A percentile compares a stretch with the other conserved stretches of the same genome.
phyloP scores from a whole-genome alignment of 2,888 invertebrate genomes.

The Torymus aiolomorphi region DNA sequence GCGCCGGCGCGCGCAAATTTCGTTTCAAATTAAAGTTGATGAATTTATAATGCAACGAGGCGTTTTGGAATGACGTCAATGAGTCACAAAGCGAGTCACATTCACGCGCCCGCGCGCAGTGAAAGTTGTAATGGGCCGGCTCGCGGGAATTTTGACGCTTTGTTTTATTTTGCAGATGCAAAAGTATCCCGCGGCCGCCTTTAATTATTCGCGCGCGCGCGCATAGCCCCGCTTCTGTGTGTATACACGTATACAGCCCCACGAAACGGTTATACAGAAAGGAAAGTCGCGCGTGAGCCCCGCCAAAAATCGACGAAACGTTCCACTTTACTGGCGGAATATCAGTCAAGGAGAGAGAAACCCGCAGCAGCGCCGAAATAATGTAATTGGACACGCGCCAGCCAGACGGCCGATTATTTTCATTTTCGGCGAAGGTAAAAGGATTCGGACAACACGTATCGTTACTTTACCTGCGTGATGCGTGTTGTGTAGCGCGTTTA shows the following conservation, averaged over 20 bases:
- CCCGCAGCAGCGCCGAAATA: neutral
- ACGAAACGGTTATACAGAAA: too few relatives aligned
- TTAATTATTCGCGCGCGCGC: conserved; percentile 3
- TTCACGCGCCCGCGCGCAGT: neutral
- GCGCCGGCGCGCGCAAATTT: neutral
- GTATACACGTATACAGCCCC: too few relatives aligned
- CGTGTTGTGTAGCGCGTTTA: too few relatives aligned
- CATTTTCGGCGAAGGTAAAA: too few relatives aligned
- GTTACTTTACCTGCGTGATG: too few relatives aligned
- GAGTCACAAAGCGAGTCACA: neutral
- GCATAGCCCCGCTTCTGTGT: too few relatives aligned
- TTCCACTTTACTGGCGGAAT: conserved; percentile 33
- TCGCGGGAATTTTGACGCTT: conserved; percentile 5
- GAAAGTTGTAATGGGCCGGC: conserved; percentile 29
- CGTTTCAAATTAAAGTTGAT: conserved; percentile 12
- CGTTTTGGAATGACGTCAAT: conserved; percentile 24
- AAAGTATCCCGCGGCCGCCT: conserved; percentile 3
- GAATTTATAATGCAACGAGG: conserved; percentile 10
- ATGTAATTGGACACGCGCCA: neutral
- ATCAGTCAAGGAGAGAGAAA: conserved; percentile 32
- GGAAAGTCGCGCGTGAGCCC: too few relatives aligned
- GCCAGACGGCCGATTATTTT: too few relatives aligned
- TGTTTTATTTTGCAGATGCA: neutral
- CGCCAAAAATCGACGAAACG: conserved; percentile 12
- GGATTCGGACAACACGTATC: too few relatives aligned